Conservation (phyloP, 2,113 vertebrate species). For the Hydrolagus affinis region DNA sequence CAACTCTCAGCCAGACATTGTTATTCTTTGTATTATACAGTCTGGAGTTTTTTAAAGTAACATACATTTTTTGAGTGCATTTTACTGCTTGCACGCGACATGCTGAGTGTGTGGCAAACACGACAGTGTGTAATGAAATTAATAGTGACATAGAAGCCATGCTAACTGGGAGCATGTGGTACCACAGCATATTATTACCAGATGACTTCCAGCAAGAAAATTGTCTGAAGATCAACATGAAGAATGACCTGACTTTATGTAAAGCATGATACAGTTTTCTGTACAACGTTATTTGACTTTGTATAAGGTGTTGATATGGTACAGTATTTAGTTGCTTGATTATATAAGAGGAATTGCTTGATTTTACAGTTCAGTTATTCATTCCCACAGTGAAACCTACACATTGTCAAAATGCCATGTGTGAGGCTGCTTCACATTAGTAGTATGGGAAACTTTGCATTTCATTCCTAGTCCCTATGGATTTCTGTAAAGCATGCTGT, state of each 20-base stretch:
- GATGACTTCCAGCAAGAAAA: background rate
- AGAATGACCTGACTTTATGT: background rate
- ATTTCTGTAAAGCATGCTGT: background rate
- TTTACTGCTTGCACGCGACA: background rate
- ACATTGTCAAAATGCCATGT: background rate
- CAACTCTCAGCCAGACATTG: background rate
- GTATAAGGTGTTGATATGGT: too few relatives aligned
- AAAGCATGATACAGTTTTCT: too few relatives aligned
- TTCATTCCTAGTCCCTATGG: background rate
- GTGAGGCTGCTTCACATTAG: background rate
- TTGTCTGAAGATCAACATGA: background rate
- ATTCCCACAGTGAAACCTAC: background rate
- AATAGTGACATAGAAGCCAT: too few relatives aligned
- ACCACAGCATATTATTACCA: background rate
- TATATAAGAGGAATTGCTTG: background rate
- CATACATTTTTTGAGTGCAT: background rate
- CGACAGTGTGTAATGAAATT: background rate
- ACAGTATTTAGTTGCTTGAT: background rate
- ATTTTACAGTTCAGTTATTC: slow-evolving; percentile 1
- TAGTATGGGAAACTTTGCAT: background rate
- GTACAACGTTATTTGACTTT: too few relatives aligned
- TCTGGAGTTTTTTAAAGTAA: background rate
- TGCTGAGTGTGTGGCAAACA: background rate
- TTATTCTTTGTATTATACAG: background rate
- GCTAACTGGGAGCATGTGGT: too few relatives aligned